A percentile compares a stretch with the other conserved stretches of the same genome.
These are phyloP conservation scores for Lamellibrachia satsuma DNA, from an alignment of 2,888 invertebrate genomes.

Conservation along the genomic window DNA sequence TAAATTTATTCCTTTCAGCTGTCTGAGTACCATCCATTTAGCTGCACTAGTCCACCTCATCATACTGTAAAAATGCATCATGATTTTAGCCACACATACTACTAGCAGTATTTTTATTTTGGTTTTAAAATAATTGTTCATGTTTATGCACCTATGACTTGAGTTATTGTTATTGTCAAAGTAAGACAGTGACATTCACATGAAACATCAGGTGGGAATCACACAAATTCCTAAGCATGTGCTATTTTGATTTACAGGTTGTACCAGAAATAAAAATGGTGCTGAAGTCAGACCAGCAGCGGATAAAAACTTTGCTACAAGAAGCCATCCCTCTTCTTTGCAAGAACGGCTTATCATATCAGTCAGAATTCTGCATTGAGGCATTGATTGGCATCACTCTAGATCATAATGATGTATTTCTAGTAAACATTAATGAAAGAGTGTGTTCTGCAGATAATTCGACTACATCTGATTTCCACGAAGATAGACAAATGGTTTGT, in stretches of 20 bases:
- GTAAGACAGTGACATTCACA: background rate
- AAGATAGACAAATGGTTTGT: background rate
- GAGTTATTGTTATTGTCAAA: too few relatives aligned
- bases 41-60: too few relatives aligned
- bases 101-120: too few relatives aligned
- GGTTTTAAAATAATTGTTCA: too few relatives aligned
- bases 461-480: background rate
- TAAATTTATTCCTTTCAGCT: too few relatives aligned
- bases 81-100: too few relatives aligned
- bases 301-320: background rate
- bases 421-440: constrained; percentile 10
- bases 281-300: background rate
- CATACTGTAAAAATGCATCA: too few relatives aligned
- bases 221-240: background rate
- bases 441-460: background rate
- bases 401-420: constrained; percentile 13
- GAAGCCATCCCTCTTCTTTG: background rate
- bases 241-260: background rate
- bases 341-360: background rate
- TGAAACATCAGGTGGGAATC: background rate
- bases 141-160: too few relatives aligned
- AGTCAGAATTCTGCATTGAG: background rate
- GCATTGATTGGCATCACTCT: constrained; percentile 9
- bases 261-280: background rate
- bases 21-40: too few relatives aligned